Evolutionary conservation across 2,888 invertebrate genomes (phyloP).

Genomic region (Diaphora mendica): DNA sequence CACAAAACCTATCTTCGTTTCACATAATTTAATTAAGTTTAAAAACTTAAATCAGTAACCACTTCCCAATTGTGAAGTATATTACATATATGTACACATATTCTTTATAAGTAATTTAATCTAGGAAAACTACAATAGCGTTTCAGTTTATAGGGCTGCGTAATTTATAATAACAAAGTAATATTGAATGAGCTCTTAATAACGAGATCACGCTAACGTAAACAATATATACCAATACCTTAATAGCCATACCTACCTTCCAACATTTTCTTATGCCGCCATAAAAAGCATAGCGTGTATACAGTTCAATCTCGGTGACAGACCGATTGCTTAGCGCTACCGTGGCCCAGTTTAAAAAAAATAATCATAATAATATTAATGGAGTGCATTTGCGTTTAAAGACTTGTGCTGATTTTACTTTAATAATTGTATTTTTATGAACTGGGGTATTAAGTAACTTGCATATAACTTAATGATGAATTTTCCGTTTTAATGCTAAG

Average conservation of each 20-base stretch:
- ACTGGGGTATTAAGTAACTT: not conserved
- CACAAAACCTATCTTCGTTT: not conserved
- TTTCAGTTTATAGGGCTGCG: constrained; percentile 16
- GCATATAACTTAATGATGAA: not conserved
- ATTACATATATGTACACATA: not conserved
- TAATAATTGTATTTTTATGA: not conserved
- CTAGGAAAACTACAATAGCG: constrained; percentile 18
- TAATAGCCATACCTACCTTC: not conserved
- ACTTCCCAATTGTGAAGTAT: not conserved
- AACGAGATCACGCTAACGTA: constrained; percentile 40
- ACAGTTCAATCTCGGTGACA: constrained; percentile 50
- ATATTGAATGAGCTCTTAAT: constrained; percentile 28
- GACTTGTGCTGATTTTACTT: not conserved
- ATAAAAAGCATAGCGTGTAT: constrained; percentile 44
- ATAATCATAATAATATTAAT: constrained; percentile 19
- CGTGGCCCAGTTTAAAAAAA: constrained; percentile 33
- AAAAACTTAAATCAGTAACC: not conserved
- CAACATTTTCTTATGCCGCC: constrained; percentile 24
- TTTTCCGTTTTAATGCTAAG: not conserved
- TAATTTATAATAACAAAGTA: constrained; percentile 35
- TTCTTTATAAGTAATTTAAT: not conserved
- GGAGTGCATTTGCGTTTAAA: constrained; percentile 28
- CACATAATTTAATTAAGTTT: not conserved
- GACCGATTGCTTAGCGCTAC: constrained; percentile 26
- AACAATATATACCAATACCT: constrained; percentile 18